Evolutionary conservation across 2,888 invertebrate species (phyloP), one percentile per base, ranked within the genome.

Genomic region (Tiliacea citrago): DNA sequence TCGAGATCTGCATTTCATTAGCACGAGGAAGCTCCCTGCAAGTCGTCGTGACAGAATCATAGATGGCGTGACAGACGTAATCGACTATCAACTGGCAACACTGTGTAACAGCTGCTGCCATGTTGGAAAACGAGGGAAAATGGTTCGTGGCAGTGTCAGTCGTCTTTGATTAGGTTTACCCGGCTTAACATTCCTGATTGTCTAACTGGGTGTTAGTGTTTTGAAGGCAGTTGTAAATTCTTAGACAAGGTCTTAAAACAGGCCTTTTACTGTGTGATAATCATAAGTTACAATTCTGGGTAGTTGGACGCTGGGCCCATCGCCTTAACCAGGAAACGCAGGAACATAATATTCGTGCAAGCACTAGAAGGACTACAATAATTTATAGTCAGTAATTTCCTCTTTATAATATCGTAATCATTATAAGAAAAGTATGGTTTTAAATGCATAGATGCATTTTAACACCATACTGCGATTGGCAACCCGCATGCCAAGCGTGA

Each of bases 61-160:
- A 83, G 75, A 85, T 79, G 75, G 70, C 73, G 77, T 83, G 83
- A 81, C 65, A 66, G 69, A 58, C 68, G 69, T 63, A 73, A 77
- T 77, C 68, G 65, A 79, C 68, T 75, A 74, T 70, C 58, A 72
- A 49, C 63, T 82, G 67, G 73, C 68, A 79, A 66, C 75, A 75
- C 73, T 12, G 65, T 67, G 29, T 83, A 79, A 73, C 75, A 82
- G 80, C 60, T 58, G 57, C 73, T 82, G 77, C 81, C 82, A 83
- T n/a, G 51, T 57, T 60, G 29, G 16, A 70, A 80, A 76, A 45
- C 47, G 57, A 49, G 66, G 65, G 21, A 77, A 73, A 74, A 63
- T 0, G 53, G 55, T 63, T 47, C 69, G 58, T 73, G 55, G 66
- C 10, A 9, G 24, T 51, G 55, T 78, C 68, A 61, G 51, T 73